A percentile compares a stretch with the other conserved stretches of the same genome.
Evolutionary conservation across 2,113 vertebrate genomes (phyloP).

Genomic region (Rhynchomys soricoides): DNA sequence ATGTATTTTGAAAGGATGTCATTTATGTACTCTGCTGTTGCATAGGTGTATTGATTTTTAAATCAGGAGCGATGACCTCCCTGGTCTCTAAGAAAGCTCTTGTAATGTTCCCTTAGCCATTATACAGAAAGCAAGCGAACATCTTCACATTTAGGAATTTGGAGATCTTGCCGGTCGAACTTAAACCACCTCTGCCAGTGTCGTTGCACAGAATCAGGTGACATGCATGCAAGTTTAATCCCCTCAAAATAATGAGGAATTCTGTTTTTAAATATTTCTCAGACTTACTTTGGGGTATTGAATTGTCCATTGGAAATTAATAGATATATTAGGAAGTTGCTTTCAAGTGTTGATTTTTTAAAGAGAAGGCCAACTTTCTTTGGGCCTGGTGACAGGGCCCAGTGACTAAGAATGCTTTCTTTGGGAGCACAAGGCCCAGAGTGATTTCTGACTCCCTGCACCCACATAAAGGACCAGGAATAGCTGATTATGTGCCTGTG

Average conservation of each 20-base stretch:
- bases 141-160: constrained; percentile 48
- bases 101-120: constrained; percentile 39
- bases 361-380: background rate
- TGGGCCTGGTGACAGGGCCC: background rate
- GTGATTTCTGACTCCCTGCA: background rate
- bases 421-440: background rate
- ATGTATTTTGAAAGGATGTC: constrained; percentile 70
- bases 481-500: background rate
- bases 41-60: constrained; percentile 66
- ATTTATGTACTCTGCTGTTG: constrained; percentile 28
- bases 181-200: background rate
- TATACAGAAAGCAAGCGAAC: background rate
- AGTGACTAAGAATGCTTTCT: background rate
- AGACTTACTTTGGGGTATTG: background rate
- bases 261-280: background rate
- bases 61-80: constrained; percentile 63
- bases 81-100: constrained; percentile 14
- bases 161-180: background rate
- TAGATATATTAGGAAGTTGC: background rate
- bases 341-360: constrained; percentile 37
- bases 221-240: background rate
- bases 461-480: background rate
- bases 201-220: background rate
- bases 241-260: background rate
- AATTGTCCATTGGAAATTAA: constrained; percentile 72